These are phyloP conservation scores for Aricia artaxerxes DNA, from an alignment of 2,888 invertebrate genomes.

Conservation along the genomic window DNA sequence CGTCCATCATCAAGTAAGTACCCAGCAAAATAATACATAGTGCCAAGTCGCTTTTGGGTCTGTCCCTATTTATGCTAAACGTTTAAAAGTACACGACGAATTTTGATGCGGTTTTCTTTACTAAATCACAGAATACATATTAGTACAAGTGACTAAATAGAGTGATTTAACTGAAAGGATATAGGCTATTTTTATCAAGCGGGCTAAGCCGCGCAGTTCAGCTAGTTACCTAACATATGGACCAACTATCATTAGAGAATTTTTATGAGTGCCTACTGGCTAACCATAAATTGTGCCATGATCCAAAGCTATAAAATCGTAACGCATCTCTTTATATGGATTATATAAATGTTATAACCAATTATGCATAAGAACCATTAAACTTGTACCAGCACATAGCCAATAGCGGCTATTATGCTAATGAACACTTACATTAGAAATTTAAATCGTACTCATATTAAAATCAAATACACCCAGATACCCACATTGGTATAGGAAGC, in stretches of 20 bases:
- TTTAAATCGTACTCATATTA: slow-evolving; percentile 12
- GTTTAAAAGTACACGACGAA: no score
- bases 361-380: background rate
- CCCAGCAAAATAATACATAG: no score
- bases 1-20: no score
- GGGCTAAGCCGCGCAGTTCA: background rate
- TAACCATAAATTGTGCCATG: background rate
- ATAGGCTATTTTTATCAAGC: background rate
- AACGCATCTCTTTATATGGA: background rate
- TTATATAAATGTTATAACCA: slow-evolving; percentile 5
- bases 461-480: slow-evolving; percentile 17
- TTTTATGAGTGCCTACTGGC: background rate
- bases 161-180: no score
- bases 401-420: slow-evolving; percentile 16
- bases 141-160: no score
- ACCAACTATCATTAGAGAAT: background rate
- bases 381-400: background rate
- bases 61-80: no score
- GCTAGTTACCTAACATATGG: background rate
- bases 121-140: no score
- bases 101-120: no score
- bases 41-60: no score
- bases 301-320: background rate
- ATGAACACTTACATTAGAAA: slow-evolving; percentile 1
- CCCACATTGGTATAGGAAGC: background rate